A percentile compares a stretch with the other conserved stretches of the same genome.
Conservation (phyloP, 2,113 vertebrate genomes). For the Chaenocephalus aceratus region DNA sequence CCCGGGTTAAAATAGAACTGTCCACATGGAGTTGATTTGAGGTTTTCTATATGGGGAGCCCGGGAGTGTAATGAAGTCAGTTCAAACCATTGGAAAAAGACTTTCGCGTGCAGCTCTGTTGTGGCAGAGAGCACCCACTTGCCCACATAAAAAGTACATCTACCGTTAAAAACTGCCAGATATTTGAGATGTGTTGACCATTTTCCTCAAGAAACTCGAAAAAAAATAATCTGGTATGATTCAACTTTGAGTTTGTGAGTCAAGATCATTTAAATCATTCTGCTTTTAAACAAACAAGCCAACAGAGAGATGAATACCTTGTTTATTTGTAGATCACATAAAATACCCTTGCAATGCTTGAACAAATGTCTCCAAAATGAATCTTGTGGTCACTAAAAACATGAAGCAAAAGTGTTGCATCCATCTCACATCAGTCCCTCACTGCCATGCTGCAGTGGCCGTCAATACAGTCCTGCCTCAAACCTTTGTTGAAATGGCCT, state of each 20-base stretch:
- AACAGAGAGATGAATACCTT: not conserved
- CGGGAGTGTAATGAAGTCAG: slow-evolving; percentile 61
- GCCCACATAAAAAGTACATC: slow-evolving; percentile 66
- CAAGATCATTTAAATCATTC: slow-evolving; percentile 19
- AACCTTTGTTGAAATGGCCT: slow-evolving; percentile 39
- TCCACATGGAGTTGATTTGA: slow-evolving; percentile 83
- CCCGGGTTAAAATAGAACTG: slow-evolving; percentile 78
- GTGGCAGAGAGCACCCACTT: slow-evolving; percentile 45
- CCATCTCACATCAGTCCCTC: slow-evolving; percentile 48
- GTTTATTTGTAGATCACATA: not conserved
- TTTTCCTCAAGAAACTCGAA: slow-evolving; percentile 27
- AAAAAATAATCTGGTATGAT: slow-evolving; percentile 15
- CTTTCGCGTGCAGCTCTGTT: slow-evolving; percentile 57
- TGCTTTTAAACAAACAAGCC: not conserved
- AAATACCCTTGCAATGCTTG: slow-evolving; percentile 10
- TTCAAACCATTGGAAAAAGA: slow-evolving; percentile 61
- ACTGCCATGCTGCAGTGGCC: slow-evolving; percentile 3
- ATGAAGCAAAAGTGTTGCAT: slow-evolving; percentile 22
- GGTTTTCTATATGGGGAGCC: slow-evolving; percentile 79
- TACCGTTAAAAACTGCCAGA: slow-evolving; percentile 29
- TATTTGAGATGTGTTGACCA: not conserved
- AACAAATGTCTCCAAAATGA: not conserved
- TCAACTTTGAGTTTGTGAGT: not conserved
- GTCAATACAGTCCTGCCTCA: slow-evolving; percentile 25
- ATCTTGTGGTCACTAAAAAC: not conserved